Percentiles rank a stretch among this genome's conserved stretches.
Evolutionary conservation across 2,888 invertebrate genomes (phyloP).

Genomic region (Vanessa cardui): DNA sequence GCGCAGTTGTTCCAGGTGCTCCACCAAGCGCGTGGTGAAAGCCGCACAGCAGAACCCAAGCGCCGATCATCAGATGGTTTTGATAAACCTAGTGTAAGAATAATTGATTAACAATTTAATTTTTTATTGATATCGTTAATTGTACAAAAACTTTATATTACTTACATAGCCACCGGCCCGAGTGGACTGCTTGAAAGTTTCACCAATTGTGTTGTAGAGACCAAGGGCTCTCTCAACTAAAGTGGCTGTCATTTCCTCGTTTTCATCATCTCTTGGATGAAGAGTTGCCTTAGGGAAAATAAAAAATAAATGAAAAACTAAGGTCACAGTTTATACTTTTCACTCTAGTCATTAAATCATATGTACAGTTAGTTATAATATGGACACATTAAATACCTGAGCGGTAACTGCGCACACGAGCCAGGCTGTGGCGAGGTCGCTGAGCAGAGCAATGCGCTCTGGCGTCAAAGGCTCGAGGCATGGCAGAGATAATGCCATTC

Average conservation of each 20-base stretch:
- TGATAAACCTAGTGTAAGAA: slow-evolving; percentile 86
- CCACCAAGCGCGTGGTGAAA: slow-evolving; percentile 92
- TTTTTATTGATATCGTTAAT: slow-evolving; percentile 12
- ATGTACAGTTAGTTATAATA: not conserved
- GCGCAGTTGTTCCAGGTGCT: slow-evolving; percentile 74
- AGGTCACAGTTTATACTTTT: no score
- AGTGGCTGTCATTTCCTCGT: slow-evolving; percentile 90
- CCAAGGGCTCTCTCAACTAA: slow-evolving; percentile 95
- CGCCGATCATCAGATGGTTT: slow-evolving; percentile 94
- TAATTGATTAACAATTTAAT: not conserved
- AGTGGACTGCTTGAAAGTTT: slow-evolving; percentile 91
- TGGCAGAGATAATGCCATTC: slow-evolving; percentile 92
- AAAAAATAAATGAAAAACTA: no score
- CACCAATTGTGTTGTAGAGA: slow-evolving; percentile 91
- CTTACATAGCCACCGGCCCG: slow-evolving; percentile 93
- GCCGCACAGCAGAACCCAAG: slow-evolving; percentile 94
- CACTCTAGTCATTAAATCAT: no score
- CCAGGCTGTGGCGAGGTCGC: slow-evolving; percentile 91
- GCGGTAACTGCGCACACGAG: slow-evolving; percentile 89
- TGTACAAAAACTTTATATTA: slow-evolving; percentile 41
- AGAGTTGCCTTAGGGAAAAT: slow-evolving; percentile 64
- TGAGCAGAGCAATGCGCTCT: slow-evolving; percentile 91
- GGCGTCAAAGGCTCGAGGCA: slow-evolving; percentile 94
- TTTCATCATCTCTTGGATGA: slow-evolving; percentile 87
- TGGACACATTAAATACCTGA: slow-evolving; percentile 69